A percentile compares a stretch with the other conserved stretches of the same genome.
phyloP scores from a whole-genome alignment of 2,797 vertebrate genomes.

The Mus minutoides region DNA sequence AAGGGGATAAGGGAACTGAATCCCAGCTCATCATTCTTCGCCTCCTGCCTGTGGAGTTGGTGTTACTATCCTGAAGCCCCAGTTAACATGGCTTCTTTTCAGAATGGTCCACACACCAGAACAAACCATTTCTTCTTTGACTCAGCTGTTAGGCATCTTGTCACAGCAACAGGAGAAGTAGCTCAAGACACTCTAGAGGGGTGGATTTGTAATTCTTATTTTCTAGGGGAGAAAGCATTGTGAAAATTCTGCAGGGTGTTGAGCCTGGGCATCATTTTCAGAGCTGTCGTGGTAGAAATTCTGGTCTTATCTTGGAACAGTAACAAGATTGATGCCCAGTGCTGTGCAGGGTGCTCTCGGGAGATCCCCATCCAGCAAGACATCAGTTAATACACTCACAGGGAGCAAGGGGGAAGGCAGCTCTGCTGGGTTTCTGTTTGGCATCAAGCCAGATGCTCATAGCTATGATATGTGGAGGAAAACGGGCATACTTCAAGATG shows the following conservation, averaged over 20 bases:
- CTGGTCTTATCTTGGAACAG: not conserved
- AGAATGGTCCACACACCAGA: not conserved
- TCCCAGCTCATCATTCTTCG: not conserved
- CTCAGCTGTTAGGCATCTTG: not conserved
- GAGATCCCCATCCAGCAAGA: not conserved
- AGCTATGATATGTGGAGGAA: not conserved
- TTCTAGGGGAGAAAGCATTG: not conserved
- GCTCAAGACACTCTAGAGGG: not conserved
- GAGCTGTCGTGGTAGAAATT: not conserved
- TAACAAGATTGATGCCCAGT: not conserved
- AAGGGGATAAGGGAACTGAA: not conserved
- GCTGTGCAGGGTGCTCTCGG: not conserved
- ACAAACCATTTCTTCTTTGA: not conserved
- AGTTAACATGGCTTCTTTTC: no score
- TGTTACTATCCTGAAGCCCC: not conserved
- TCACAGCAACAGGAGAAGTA: not conserved
- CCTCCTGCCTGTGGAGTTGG: not conserved
- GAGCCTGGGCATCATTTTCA: not conserved
- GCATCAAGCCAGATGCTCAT: not conserved
- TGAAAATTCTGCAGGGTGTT: not conserved
- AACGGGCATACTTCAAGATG: not conserved
- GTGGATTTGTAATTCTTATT: not conserved
- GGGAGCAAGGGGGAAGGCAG: not conserved
- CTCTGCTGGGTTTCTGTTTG: not conserved
- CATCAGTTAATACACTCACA: not conserved